Evolutionary conservation across 1,140 invertebrate species (phyloP), one percentile per base, ranked within the genome.

Genomic region (Bemisia tabaci): DNA sequence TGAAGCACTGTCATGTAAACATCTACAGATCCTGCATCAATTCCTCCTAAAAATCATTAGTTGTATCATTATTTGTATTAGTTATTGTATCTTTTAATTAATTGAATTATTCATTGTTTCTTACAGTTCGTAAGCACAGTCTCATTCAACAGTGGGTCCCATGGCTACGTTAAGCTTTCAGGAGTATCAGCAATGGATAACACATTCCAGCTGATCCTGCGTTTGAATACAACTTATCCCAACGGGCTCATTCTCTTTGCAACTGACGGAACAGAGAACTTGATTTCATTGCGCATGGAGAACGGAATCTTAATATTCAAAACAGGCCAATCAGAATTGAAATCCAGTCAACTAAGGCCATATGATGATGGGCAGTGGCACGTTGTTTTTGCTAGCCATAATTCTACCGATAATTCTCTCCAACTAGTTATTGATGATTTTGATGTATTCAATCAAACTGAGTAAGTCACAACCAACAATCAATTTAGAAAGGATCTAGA

Each of bases 301-400:
- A 80, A 89, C 65, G 91, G 92, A 22, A 77, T 81, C 26, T 75
- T 95, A 0, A 80, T 84, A 0, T 80, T 94, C 17, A 83, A 85
- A 68, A 88, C 85, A 73, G 84, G 87, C 67, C 82, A 82, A 82
- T 23, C 67, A 70, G 79, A 82, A 68, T 74, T 89, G 22, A 82
- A 78, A 23, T 83, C 84, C 0, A 80, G 81, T 11, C 77, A 83
- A 1, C 80, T 79, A 24, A 84, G 79, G 1, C 79, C 76, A 61
- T 94, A 91, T 75, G 90, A 93, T 74, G 94, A 98, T 77, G 89
- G 87, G 33, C 83, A 89, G 66, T 97, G 95, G 92, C 95, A 98
- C 77, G 92, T 93, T 5, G 86, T 97, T 0, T 92, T 90, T 0
- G 87, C 93, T 0, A 89, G 85, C 0, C 89, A 90, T 71, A 83